Conservation (phyloP, 2,888 invertebrate species). For the Reticulitermes lucifugus region DNA sequence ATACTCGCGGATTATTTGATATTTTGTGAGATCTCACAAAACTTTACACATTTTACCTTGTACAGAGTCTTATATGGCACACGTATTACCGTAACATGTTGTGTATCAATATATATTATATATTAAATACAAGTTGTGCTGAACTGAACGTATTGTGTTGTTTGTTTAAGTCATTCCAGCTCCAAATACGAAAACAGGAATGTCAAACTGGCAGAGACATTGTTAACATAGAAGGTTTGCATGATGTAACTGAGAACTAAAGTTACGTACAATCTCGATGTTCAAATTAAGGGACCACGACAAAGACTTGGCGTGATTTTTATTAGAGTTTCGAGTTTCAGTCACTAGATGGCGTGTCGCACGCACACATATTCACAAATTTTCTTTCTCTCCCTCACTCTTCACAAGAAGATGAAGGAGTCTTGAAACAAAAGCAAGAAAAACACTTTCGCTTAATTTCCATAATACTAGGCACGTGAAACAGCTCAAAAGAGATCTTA, state of each 20-base stretch:
- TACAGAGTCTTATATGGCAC: no score
- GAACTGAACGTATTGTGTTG: no score
- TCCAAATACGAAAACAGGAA: not conserved
- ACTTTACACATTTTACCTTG: no score
- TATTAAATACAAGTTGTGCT: no score
- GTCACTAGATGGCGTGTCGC: constrained; percentile 29
- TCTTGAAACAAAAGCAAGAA: constrained; percentile 21
- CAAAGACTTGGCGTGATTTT: constrained; percentile 33
- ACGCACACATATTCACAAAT: not conserved
- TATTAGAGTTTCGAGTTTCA: constrained; percentile 36
- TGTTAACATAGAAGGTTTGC: not conserved
- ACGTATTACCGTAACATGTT: no score
- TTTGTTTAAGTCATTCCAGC: no score
- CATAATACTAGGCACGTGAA: constrained; percentile 35
- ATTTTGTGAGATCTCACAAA: no score
- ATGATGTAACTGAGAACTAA: not conserved
- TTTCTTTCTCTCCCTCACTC: not conserved
- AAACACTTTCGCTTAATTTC: constrained; percentile 42
- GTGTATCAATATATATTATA: no score
- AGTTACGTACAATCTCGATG: not conserved
- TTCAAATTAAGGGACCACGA: not conserved
- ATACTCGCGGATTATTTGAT: no score
- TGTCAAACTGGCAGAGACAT: not conserved
- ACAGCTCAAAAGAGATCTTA: constrained; percentile 26
- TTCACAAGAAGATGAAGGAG: constrained; percentile 6